Percentiles rank a stretch among this genome's conserved stretches.
phyloP scores from a whole-genome alignment of 2,113 vertebrate genomes.

The Aythya baeri region DNA sequence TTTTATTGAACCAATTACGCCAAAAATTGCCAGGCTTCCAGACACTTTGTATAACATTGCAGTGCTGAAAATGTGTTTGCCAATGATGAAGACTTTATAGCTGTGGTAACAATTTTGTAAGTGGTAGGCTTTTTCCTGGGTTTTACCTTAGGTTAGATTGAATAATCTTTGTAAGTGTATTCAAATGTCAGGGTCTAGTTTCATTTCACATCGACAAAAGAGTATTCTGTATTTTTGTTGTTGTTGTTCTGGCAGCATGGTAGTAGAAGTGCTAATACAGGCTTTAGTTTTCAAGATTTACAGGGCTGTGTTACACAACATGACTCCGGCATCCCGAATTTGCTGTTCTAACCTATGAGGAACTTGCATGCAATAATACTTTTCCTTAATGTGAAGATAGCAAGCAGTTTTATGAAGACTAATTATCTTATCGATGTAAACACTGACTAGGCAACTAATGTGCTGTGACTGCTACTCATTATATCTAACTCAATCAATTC shows the following conservation, averaged over 20 bases:
- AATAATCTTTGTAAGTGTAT: not conserved
- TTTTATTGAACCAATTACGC: not conserved
- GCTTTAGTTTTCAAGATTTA: not conserved
- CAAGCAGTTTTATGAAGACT: slow-evolving; percentile 2
- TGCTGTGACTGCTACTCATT: slow-evolving; percentile 16
- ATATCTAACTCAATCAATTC: slow-evolving; percentile 15
- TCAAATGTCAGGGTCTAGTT: not conserved
- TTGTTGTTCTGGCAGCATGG: not conserved
- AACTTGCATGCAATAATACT: not conserved
- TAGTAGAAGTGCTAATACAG: not conserved
- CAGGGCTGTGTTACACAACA: not conserved
- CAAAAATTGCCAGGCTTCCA: not conserved
- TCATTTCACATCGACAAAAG: not conserved
- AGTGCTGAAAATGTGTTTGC: not conserved
- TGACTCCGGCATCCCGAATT: not conserved
- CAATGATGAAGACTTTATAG: not conserved
- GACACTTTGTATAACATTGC: not conserved
- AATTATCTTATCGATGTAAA: slow-evolving; percentile 45
- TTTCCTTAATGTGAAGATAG: not conserved
- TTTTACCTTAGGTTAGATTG: not conserved
- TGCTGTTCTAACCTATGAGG: not conserved
- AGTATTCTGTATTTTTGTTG: not conserved
- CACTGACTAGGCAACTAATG: slow-evolving; percentile 15
- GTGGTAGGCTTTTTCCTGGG: not conserved
- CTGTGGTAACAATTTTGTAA: not conserved